These are phyloP conservation scores for Drosophila recens DNA, from an alignment of 2,888 invertebrate genomes.

Conservation along the genomic window DNA sequence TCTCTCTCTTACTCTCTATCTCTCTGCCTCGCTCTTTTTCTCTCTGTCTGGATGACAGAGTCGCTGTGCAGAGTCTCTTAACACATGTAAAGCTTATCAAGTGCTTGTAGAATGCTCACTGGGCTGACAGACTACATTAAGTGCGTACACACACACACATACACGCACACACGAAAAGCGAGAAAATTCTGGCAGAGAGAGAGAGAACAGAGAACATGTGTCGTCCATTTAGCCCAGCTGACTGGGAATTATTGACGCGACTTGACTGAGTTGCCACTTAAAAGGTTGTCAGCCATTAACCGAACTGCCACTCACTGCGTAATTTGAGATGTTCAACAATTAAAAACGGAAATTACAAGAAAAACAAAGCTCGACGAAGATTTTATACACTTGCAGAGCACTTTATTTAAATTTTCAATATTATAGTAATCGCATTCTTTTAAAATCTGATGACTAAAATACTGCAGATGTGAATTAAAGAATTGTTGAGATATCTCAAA, in stretches of 20 bases:
- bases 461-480: too few relatives aligned
- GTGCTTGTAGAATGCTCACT: conserved; percentile 48
- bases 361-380: background rate
- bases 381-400: background rate
- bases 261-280: conserved; percentile 59
- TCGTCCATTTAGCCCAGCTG: conserved; percentile 36
- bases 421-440: too few relatives aligned
- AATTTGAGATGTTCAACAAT: conserved; percentile 54
- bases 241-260: conserved; percentile 59
- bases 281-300: conserved; percentile 64
- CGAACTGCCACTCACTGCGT: conserved; percentile 56
- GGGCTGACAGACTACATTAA: conserved; percentile 45
- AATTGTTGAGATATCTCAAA: too few relatives aligned
- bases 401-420: too few relatives aligned
- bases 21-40: background rate
- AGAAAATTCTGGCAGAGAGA: conserved; percentile 24
- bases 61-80: conserved; percentile 32
- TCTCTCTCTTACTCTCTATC: background rate
- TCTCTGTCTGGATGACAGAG: conserved; percentile 8
- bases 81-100: conserved; percentile 63
- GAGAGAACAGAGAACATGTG: conserved; percentile 21
- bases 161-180: conserved; percentile 23
- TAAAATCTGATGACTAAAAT: too few relatives aligned
- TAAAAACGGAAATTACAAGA: conserved; percentile 29
- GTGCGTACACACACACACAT: conserved; percentile 35